Evolutionary conservation across 2,113 vertebrate species (phyloP).

Genomic region (Meles meles): DNA sequence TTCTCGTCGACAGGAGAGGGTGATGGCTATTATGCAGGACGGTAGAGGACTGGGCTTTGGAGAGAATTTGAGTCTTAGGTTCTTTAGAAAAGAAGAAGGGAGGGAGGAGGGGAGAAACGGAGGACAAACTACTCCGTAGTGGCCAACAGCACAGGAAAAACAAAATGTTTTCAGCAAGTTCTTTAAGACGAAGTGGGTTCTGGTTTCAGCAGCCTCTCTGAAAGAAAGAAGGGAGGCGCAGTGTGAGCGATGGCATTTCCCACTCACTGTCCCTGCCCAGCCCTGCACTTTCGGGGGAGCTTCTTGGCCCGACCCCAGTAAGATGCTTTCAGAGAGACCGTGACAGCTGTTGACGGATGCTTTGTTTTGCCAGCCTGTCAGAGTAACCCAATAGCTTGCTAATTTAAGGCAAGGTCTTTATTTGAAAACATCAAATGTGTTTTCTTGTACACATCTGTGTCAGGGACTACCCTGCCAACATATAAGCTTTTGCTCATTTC

Average conservation of each 20-base stretch:
- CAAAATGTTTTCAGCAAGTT: background rate
- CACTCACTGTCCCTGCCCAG: background rate
- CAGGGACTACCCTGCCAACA: conserved; percentile 46
- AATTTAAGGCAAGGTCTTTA: conserved; percentile 54
- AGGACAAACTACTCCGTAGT: background rate
- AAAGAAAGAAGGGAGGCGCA: background rate
- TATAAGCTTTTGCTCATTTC: conserved; percentile 65
- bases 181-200: background rate
- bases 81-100: background rate
- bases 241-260: background rate
- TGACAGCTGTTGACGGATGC: conserved; percentile 27
- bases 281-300: background rate
- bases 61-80: background rate
- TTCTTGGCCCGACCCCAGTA: background rate
- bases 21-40: fast-evolving
- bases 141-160: background rate
- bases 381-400: conserved; percentile 42
- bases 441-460: conserved; percentile 54
- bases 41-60: background rate
- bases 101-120: background rate
- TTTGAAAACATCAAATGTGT: conserved; percentile 57
- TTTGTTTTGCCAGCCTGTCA: conserved; percentile 64
- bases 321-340: background rate
- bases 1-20: background rate
- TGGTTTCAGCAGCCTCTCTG: background rate